A percentile compares a stretch with the other conserved stretches of the same genome.
Evolutionary conservation across 2,113 vertebrate genomes (phyloP).

Genomic region (Hyperopisus bebe): DNA sequence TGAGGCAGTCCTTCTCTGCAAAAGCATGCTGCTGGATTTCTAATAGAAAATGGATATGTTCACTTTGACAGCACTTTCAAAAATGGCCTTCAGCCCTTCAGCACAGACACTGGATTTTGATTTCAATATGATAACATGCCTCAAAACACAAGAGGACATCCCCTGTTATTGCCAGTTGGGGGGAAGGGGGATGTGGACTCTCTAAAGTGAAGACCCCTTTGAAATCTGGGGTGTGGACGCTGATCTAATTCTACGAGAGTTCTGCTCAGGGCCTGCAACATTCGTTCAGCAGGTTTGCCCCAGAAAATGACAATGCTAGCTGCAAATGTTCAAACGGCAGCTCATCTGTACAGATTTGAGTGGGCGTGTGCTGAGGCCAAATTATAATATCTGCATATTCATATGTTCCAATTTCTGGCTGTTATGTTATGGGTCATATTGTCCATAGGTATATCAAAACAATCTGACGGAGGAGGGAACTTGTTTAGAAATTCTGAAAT

Average conservation of each 20-base stretch:
- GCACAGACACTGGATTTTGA: not conserved
- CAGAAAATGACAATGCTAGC: not conserved
- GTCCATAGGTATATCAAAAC: slow-evolving; percentile 16
- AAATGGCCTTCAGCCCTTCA: not conserved
- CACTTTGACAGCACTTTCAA: not conserved
- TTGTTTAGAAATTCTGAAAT: not conserved
- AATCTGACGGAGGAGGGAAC: not conserved
- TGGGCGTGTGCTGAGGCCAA: slow-evolving; percentile 17
- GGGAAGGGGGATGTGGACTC: not conserved
- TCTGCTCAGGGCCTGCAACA: not conserved
- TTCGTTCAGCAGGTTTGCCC: not conserved
- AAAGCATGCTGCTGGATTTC: not conserved
- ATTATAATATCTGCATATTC: slow-evolving; percentile 22
- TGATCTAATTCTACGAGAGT: not conserved
- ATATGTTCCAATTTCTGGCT: not conserved
- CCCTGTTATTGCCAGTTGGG: not conserved
- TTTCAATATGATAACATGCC: not conserved
- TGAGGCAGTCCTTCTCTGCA: not conserved
- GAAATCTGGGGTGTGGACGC: not conserved
- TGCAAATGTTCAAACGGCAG: not conserved
- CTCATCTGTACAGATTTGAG: slow-evolving; percentile 8
- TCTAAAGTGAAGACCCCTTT: not conserved
- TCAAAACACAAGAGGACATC: not conserved
- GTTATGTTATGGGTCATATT: slow-evolving; percentile 2
- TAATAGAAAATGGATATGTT: not conserved